A percentile compares a stretch with the other conserved stretches of the same genome.
Conservation (phyloP, 2,888 invertebrate species). For the Thecophora atra region DNA sequence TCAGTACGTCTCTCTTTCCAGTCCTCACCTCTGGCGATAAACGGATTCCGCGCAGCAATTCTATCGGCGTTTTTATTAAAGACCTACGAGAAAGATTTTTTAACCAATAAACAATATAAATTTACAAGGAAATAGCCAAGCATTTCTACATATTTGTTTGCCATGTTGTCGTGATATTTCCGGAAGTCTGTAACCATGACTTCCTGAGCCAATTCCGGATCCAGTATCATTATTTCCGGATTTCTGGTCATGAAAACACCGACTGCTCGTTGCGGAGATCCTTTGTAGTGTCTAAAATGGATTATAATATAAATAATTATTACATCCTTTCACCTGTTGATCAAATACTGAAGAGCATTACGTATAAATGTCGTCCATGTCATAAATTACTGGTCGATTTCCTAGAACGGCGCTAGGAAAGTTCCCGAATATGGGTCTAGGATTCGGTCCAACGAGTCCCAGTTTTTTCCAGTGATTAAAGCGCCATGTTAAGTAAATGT, state of each 20-base stretch:
- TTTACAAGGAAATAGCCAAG: conserved; percentile 1
- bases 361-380: conserved; percentile 64
- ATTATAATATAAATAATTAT: background rate
- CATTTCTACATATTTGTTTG: conserved; percentile 49
- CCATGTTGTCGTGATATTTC: conserved; percentile 56
- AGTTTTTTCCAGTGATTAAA: conserved; percentile 63
- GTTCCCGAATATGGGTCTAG: conserved; percentile 61
- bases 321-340: background rate
- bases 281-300: conserved; percentile 55
- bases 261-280: conserved; percentile 55
- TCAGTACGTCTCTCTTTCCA: conserved; percentile 67
- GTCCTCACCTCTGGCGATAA: conserved; percentile 49
- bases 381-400: conserved; percentile 56
- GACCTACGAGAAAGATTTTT: conserved; percentile 9
- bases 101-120: background rate
- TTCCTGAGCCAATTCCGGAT: conserved; percentile 61
- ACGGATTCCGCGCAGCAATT: conserved; percentile 48
- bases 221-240: conserved; percentile 63
- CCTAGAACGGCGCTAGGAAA: conserved; percentile 54
- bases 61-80: conserved; percentile 43
- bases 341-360: conserved; percentile 41
- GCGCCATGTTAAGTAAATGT: conserved; percentile 56
- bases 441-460: conserved; percentile 61
- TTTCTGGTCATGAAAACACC: conserved; percentile 63
- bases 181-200: conserved; percentile 65